Conservation (phyloP, 2,888 invertebrate species). For the Fissipunctia ypsillon region DNA sequence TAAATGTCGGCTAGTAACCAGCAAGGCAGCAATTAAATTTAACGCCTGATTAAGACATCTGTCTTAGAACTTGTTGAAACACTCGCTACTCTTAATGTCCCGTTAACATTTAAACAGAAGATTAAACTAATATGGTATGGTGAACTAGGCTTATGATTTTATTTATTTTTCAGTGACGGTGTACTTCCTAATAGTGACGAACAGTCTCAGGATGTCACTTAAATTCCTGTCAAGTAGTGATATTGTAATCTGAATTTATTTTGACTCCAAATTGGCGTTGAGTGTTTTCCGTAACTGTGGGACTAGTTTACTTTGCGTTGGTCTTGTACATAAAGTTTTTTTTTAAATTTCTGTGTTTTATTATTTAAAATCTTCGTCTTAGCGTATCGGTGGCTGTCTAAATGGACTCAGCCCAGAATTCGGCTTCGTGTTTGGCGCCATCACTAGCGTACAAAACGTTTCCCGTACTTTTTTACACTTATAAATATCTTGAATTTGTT, state of each 20-base stretch:
- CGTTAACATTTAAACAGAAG: too few species aligned
- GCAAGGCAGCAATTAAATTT: too few species aligned
- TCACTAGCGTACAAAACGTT: too few species aligned
- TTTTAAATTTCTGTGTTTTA: not conserved
- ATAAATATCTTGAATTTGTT: too few species aligned
- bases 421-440: not conserved
- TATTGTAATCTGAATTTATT: slow-evolving; percentile 46
- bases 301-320: not conserved
- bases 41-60: too few species aligned
- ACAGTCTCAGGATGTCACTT: slow-evolving; percentile 80
- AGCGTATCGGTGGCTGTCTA: not conserved
- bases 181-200: slow-evolving; percentile 81
- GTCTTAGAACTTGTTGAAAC: too few species aligned
- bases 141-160: too few species aligned
- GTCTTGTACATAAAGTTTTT: slow-evolving; percentile 37
- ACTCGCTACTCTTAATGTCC: too few species aligned
- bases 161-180: slow-evolving; percentile 77
- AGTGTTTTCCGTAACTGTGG: not conserved
- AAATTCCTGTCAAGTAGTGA: slow-evolving; percentile 71
- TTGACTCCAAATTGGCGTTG: slow-evolving; percentile 29
- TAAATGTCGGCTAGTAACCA: too few species aligned
- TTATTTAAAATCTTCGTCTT: not conserved
- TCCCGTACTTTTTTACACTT: too few species aligned
- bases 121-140: too few species aligned
- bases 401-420: not conserved